Evolutionary conservation across 2,113 vertebrate genomes (phyloP).

Genomic region (Hoplias malabaricus): DNA sequence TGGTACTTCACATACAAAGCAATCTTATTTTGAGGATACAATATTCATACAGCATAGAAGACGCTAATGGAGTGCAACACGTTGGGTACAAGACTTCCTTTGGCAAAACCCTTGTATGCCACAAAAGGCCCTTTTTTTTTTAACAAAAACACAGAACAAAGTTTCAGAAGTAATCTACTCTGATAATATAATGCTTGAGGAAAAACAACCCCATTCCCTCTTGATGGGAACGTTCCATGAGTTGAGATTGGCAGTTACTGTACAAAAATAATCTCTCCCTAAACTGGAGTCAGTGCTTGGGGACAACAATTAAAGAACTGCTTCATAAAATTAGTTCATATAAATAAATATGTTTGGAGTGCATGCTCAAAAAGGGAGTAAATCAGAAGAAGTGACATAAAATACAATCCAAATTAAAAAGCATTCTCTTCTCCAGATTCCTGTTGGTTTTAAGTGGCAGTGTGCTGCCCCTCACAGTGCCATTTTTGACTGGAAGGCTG

Average conservation of each 20-base stretch:
- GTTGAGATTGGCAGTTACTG: not conserved
- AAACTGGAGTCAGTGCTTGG: not conserved
- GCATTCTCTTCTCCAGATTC: not conserved
- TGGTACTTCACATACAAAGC: not conserved
- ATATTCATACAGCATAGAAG: no score
- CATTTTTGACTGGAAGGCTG: not conserved
- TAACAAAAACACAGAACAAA: constrained; percentile 48
- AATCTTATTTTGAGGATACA: not conserved
- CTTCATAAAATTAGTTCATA: constrained; percentile 9
- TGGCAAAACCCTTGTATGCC: constrained; percentile 48
- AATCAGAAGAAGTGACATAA: constrained; percentile 1
- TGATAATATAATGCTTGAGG: not conserved
- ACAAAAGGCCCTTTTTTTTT: constrained; percentile 39
- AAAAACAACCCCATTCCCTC: constrained; percentile 2
- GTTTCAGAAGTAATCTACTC: not conserved
- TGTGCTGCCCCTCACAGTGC: not conserved
- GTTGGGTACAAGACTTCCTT: constrained; percentile 40
- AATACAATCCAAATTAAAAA: not conserved
- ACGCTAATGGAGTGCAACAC: constrained; percentile 1
- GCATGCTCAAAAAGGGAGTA: not conserved
- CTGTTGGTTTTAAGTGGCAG: not conserved
- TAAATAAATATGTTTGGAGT: not conserved
- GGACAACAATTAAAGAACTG: not conserved
- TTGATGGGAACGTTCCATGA: constrained; percentile 23
- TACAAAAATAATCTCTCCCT: constrained; percentile 22